Percentiles rank a stretch among this genome's conserved stretches.
These are phyloP conservation scores for Dermochelys coriacea DNA, from an alignment of 2,797 vertebrate species.

Conservation along the genomic window DNA sequence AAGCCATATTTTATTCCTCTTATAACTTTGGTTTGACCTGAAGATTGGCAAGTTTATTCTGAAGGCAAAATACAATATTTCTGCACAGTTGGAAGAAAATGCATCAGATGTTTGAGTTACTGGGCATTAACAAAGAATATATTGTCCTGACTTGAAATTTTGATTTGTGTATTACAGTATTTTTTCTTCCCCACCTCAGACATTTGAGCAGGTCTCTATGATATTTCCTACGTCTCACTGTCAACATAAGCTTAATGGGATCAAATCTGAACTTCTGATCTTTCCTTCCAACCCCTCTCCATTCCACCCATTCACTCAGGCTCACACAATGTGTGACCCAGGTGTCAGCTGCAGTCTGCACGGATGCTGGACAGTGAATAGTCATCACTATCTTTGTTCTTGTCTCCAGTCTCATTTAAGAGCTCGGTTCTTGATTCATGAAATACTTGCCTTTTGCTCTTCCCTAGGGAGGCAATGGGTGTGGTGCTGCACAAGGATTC, in stretches of 20 bases:
- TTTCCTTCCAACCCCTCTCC: not conserved
- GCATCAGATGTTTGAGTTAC: not conserved
- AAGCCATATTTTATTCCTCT: not conserved
- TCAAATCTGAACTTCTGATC: not conserved
- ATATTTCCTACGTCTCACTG: not conserved
- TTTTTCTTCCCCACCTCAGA: not conserved
- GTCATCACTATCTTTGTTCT: not conserved
- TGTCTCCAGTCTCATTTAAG: rapidly evolving
- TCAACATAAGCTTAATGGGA: not conserved
- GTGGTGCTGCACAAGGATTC: slow-evolving; percentile 98
- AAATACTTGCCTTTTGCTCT: not conserved
- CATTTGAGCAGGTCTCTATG: not conserved
- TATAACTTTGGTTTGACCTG: not conserved
- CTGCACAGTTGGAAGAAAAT: not conserved
- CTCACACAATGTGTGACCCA: rapidly evolving
- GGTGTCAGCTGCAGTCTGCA: rapidly evolving
- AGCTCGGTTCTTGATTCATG: not conserved
- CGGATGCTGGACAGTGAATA: not conserved
- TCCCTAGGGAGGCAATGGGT: slow-evolving; percentile 90
- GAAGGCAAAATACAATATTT: not conserved
- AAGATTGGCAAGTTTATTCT: not conserved
- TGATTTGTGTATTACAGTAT: rapidly evolving
- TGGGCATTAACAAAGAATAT: rapidly evolving
- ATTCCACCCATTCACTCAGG: no score
- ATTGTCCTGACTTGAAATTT: not conserved